Evolutionary conservation across 2,888 invertebrate species (phyloP).

Genomic region (Chymomyza caudatula): DNA sequence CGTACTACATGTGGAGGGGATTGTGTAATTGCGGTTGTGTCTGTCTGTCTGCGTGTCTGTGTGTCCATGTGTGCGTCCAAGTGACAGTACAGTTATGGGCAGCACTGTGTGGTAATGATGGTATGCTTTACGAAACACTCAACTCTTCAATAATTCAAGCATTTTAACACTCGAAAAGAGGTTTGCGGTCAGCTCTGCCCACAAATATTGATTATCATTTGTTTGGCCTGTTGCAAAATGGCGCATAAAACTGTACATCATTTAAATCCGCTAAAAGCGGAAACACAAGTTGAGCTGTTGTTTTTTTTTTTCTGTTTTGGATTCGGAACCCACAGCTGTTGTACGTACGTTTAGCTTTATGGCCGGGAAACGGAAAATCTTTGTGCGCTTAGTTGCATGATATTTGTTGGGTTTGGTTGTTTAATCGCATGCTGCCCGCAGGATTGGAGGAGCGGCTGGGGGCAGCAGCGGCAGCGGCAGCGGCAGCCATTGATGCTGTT

Average conservation of each 20-base stretch:
- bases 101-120: slow-evolving; percentile 23
- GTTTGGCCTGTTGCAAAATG: neutral
- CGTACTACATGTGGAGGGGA: slow-evolving; percentile 20
- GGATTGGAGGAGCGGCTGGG: neutral
- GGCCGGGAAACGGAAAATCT: slow-evolving; percentile 47
- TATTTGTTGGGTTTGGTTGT: slow-evolving; percentile 64
- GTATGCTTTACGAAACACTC: slow-evolving; percentile 20
- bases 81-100: neutral
- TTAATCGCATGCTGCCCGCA: slow-evolving; percentile 57
- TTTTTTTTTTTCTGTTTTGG: slow-evolving; percentile 34
- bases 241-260: neutral
- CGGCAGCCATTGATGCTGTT: neutral
- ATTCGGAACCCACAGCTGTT: too few species aligned
- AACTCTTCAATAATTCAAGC: slow-evolving; percentile 62
- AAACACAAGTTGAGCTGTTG: slow-evolving; percentile 42
- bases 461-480: neutral
- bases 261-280: slow-evolving; percentile 38
- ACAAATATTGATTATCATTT: slow-evolving; percentile 12
- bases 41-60: slow-evolving; percentile 17
- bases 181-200: slow-evolving; percentile 48
- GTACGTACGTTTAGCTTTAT: slow-evolving; percentile 13
- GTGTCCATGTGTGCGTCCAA: neutral
- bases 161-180: slow-evolving; percentile 60
- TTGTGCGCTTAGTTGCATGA: slow-evolving; percentile 67
- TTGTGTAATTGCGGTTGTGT: slow-evolving; percentile 65